These are phyloP conservation scores for Apogon talboti DNA, from an alignment of 2,797 vertebrate genomes.

Conservation along the genomic window DNA sequence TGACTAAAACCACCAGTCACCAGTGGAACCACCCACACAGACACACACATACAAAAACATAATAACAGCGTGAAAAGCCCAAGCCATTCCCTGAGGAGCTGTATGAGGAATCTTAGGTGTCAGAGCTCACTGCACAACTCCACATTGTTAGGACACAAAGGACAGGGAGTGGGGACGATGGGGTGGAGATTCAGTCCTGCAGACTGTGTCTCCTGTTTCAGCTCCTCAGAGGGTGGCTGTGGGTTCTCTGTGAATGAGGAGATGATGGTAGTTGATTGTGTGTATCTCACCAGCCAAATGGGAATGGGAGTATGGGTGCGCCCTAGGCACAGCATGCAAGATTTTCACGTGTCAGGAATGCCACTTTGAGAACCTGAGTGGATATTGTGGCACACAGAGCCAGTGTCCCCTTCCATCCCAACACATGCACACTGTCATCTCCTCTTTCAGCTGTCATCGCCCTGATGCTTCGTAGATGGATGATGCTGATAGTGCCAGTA, in stretches of 20 bases:
- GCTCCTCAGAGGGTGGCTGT: constrained; percentile 52
- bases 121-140: constrained; percentile 46
- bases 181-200: constrained; percentile 50
- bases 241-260: constrained; percentile 47
- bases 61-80: neutral
- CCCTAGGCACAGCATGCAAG: constrained; percentile 10
- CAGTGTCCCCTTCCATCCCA: constrained; percentile 11
- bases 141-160: constrained; percentile 74
- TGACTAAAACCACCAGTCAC: constrained; percentile 6
- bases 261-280: constrained; percentile 28
- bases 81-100: constrained; percentile 42
- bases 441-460: constrained; percentile 55
- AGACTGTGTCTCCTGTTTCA: constrained; percentile 67
- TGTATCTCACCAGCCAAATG: neutral
- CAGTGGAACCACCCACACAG: constrained; percentile 3
- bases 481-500: constrained; percentile 10
- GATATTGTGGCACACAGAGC: constrained; percentile 32
- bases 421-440: constrained; percentile 15
- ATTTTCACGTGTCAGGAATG: constrained; percentile 49
- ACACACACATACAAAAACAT: neutral
- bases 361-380: constrained; percentile 10
- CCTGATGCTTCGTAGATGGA: constrained; percentile 43
- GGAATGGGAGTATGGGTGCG: neutral
- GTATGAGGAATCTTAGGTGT: constrained; percentile 49
- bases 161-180: constrained; percentile 56